phyloP scores from a whole-genome alignment of 1,140 invertebrate species.

The Oryzaephilus surinamensis region DNA sequence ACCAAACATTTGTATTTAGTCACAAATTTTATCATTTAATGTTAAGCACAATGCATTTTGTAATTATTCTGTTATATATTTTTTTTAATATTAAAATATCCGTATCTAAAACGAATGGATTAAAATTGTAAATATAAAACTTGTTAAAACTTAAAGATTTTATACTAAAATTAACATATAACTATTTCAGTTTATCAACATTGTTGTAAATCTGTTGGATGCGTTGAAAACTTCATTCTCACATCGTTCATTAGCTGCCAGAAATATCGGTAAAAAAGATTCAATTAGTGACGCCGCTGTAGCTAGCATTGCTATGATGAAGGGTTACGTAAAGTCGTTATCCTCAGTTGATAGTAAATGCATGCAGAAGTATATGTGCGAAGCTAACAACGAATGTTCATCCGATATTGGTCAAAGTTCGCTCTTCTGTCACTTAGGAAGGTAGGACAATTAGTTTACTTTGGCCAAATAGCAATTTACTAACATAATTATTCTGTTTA shows the following conservation, averaged over 20 bases:
- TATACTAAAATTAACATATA: no score
- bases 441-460: constrained; percentile 52
- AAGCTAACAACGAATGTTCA: constrained; percentile 80
- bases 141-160: no score
- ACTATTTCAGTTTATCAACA: constrained; percentile 71
- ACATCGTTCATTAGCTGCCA: constrained; percentile 69
- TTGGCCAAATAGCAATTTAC: constrained; percentile 1
- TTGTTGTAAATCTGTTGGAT: constrained; percentile 80
- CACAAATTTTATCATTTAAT: no score
- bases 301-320: constrained; percentile 74
- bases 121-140: no score
- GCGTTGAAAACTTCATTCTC: constrained; percentile 85
- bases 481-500: constrained; percentile 34
- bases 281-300: constrained; percentile 75
- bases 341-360: constrained; percentile 69
- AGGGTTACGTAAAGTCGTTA: constrained; percentile 78
- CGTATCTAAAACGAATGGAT: no score
- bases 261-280: constrained; percentile 73
- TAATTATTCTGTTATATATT: neutral
- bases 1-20: neutral
- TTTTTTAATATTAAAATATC: no score
- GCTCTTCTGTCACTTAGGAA: constrained; percentile 85
- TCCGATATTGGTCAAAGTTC: constrained; percentile 70
- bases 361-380: constrained; percentile 72
- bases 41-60: no score